Evolutionary conservation across 2,797 vertebrate species (phyloP).

Genomic region (Octomys mimax): DNA sequence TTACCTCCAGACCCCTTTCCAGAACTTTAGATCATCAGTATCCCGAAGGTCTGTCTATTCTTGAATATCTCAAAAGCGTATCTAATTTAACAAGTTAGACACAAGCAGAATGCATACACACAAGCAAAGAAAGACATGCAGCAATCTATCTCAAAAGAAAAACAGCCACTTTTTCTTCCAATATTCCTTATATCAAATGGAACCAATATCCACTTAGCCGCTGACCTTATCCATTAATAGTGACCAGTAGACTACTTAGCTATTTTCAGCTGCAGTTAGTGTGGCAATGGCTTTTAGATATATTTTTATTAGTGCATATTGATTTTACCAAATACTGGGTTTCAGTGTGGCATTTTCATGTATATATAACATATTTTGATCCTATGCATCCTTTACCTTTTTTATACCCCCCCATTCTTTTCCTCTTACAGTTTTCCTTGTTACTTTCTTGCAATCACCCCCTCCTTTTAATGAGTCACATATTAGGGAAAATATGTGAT

Average conservation of each 20-base stretch:
- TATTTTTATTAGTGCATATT: background rate
- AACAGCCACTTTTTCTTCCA: background rate
- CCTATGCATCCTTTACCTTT: background rate
- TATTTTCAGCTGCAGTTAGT: background rate
- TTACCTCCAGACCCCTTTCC: background rate
- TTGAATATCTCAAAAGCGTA: background rate
- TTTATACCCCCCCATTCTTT: background rate
- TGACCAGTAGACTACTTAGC: background rate
- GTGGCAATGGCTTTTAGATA: background rate
- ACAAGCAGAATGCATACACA: background rate
- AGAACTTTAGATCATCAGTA: background rate
- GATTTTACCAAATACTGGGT: background rate
- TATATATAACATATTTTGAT: background rate
- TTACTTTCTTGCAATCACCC: background rate
- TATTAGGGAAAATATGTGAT: background rate
- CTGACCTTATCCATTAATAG: background rate
- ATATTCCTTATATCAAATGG: background rate
- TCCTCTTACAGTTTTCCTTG: background rate
- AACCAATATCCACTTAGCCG: background rate
- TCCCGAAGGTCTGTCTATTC: background rate
- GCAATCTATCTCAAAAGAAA: conserved; percentile 1
- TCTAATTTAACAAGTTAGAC: background rate
- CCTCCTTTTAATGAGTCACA: background rate
- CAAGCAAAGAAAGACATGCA: background rate
- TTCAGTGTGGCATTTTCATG: background rate